Base-by-base conservation (phyloP, 2,888 invertebrate genomes). In the Periphyllus acericola region DNA sequence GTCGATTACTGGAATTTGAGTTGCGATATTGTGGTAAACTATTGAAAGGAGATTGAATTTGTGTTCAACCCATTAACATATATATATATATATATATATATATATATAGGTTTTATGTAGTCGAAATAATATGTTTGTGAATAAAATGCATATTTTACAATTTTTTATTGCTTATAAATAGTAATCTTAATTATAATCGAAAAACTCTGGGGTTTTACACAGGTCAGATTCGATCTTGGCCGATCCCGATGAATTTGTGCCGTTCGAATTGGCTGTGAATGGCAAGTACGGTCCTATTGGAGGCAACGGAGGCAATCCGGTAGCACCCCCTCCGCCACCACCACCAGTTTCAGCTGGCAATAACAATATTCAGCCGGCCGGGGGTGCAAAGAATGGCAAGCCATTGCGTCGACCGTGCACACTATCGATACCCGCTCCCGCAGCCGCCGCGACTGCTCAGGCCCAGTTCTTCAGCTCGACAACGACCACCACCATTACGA, bases 271-370 rank as follows among this genome's bases (percentile, higher is more conserved):
- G 60, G 94, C 94, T 1, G 92, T 94, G 40, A 93, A 94, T 32
- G 94, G 94, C 90, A 95, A 94, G 91, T 95, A 93, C 91, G 95
- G 95, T 5, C 95, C 95, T 1, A 95, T 95, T 90, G 95, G 95
- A 1, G 89, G 90, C 25, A 87, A 87, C 0, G 87, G 87, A 19
- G 17, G n/a, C 40, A 87, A 81, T 3, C 81, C 87, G 9, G 74
- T 46, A 8, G 81, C n/a, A 32, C 29, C 79, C 25, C 71, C 86
- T 55, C 40, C 74, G 5, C 76, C 84, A 5, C 74, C 72, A n/a
- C 21, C 60, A 1, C 36, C 60, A 29, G 25, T 66, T 11, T 4
- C 46, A 9, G n/a, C n/a, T 0, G n/a, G 17, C 25, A 78, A 34
- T 19, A 87, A 74, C 25, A 79, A 55, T 32, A 87, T 75, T 36